A percentile compares a stretch with the other conserved stretches of the same genome.
These are phyloP conservation scores for Hymenopus coronatus DNA, from an alignment of 2,888 invertebrate genomes.

Conservation along the genomic window DNA sequence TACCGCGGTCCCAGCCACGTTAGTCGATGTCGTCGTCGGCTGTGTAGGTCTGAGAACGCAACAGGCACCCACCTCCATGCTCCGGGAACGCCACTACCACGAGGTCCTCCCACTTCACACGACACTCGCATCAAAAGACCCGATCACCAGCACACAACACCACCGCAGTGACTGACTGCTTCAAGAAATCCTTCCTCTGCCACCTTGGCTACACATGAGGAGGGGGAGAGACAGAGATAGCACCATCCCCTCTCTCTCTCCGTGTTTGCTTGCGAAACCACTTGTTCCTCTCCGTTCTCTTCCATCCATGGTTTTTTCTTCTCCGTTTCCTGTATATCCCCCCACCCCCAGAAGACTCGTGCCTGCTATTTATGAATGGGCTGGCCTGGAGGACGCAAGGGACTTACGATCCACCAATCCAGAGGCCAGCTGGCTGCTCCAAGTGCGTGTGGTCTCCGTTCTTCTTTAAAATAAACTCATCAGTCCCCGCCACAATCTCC, in stretches of 20 bases:
- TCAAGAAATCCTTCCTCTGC: background rate
- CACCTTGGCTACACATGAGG: background rate
- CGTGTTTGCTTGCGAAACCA: background rate
- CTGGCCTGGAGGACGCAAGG: slow-evolving; percentile 12
- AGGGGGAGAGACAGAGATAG: background rate
- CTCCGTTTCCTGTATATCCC: background rate
- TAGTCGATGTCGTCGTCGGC: background rate
- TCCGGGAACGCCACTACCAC: background rate
- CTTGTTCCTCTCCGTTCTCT: background rate
- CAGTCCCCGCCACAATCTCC: background rate
- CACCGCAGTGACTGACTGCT: background rate
- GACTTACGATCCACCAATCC: slow-evolving; percentile 21
- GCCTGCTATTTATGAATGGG: slow-evolving; percentile 30
- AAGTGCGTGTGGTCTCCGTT: slow-evolving; percentile 22
- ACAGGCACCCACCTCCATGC: slow-evolving; percentile 30
- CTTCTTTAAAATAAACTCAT: background rate
- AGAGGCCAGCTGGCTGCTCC: background rate
- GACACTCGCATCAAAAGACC: background rate
- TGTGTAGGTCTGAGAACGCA: slow-evolving; percentile 26
- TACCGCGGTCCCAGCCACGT: background rate
- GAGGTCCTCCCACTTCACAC: background rate
- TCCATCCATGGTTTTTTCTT: background rate
- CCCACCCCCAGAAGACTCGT: background rate
- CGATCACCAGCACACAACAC: background rate
- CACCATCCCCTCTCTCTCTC: slow-evolving; percentile 1